A percentile compares a stretch with the other conserved stretches of the same genome.
Evolutionary conservation across 2,113 vertebrate genomes (phyloP).

Genomic region (Hippocampus barbouri): DNA sequence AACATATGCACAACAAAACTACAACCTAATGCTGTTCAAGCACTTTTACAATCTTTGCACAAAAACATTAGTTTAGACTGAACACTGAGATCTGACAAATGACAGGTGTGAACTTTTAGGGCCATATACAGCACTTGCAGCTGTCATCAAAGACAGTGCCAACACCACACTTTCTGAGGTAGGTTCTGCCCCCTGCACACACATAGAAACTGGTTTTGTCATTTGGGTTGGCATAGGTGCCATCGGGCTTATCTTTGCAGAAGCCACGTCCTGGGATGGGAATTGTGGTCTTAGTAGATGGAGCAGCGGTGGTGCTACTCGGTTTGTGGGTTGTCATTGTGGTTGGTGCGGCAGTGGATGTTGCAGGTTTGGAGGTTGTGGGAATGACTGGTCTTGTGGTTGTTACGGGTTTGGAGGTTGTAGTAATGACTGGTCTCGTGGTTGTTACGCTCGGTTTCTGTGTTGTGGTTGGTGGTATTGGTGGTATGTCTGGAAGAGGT

Average conservation of each 20-base stretch:
- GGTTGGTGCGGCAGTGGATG: no score
- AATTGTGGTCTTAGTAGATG: conserved; percentile 37
- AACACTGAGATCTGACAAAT: no score
- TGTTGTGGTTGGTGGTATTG: no score
- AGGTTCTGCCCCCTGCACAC: conserved; percentile 57
- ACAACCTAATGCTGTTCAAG: no score
- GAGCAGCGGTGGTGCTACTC: conserved; percentile 37
- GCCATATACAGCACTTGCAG: conserved; percentile 73
- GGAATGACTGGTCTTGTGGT: conserved; percentile 4
- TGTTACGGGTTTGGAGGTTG: no score
- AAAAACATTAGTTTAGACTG: not conserved
- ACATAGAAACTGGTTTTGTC: conserved; percentile 55
- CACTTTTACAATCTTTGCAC: no score
- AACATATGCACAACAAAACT: no score
- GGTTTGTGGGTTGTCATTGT: no score
- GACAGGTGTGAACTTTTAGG: conserved; percentile 25
- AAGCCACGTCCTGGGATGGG: conserved; percentile 62
- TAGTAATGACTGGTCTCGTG: no score
- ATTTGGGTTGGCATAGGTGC: conserved; percentile 59
- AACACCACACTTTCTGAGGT: conserved; percentile 6
- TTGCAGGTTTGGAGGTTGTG: conserved; percentile 52
- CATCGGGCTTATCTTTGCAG: conserved; percentile 70
- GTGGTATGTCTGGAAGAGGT: no score
- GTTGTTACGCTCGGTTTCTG: no score
- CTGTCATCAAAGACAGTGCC: conserved; percentile 56